Evolutionary conservation across 2,113 vertebrate species (phyloP), one percentile per base, ranked within the genome.

Genomic region (Verasper variegatus): DNA sequence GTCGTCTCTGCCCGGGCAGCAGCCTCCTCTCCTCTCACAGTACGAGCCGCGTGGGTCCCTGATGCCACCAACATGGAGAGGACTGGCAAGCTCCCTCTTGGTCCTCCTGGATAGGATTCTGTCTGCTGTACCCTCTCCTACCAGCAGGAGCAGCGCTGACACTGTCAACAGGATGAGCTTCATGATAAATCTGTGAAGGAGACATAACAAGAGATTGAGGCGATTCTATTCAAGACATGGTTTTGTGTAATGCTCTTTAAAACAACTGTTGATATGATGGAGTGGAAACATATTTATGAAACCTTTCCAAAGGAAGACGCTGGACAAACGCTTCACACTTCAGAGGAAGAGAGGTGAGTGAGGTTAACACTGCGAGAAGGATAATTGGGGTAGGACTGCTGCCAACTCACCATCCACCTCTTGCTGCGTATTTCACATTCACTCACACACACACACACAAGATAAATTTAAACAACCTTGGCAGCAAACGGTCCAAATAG

Each of bases 1-100:
- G 20, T 99, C 98, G 0, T 95, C 88, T 0, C 98, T 92, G 45
- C 96, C 98, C 0, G 84, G 95, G 76, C 98, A 99, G 92, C 98
- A 99, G 42, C 96, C 93, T 11, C 95, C 95, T 58, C 93, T 93
- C 8, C 91, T 90, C 86, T 96, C 67, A 84, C 97, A 98, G 91
- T 99, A 99, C 0, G 95, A 94, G 37, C 97, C 97, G 0, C 81
- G 89, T 0, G 96, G 96, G 15, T 98, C 97, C 69, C 95, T 95
- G 71, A 99, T 97, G 14, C 97, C 97, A 0, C 93, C 93, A 31
- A 93, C 75, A 45, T 98, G 97, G 71, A 99, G 82, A 0, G 96
- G 96, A 0, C 94, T 95, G 0, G 92, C 92, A 7, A 98, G 92
- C 47, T 98, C 93, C 80, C 81, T 70, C 80, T 88, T 65, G 73